Conservation (phyloP, 2,113 vertebrate genomes). For the Chloroceryle aenea region DNA sequence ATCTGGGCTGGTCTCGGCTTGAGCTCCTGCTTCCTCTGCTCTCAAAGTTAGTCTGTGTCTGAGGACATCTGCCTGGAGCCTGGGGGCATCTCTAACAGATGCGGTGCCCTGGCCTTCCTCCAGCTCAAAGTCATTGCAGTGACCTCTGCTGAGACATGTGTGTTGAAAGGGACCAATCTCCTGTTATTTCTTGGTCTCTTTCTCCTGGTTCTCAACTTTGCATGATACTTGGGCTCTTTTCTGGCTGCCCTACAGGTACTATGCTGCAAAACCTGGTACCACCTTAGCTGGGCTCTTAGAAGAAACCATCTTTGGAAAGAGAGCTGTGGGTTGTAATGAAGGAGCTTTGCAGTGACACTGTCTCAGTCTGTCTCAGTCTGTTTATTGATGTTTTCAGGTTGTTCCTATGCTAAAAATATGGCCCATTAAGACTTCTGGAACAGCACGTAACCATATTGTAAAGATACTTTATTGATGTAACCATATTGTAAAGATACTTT, state of each 20-base stretch:
- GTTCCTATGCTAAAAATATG: constrained; percentile 16
- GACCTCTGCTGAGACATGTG: background rate
- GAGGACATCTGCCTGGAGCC: background rate
- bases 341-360: background rate
- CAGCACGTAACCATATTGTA: background rate
- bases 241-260: background rate
- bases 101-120: background rate
- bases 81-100: background rate
- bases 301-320: background rate
- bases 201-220: background rate
- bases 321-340: background rate
- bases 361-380: background rate
- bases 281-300: background rate
- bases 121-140: background rate
- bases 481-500: background rate
- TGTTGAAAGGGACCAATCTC: background rate
- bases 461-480: background rate
- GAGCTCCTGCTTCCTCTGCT: background rate
- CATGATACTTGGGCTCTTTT: background rate
- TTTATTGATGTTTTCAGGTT: constrained; percentile 32
- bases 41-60: background rate
- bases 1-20: background rate
- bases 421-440: constrained; percentile 22
- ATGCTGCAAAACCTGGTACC: background rate
- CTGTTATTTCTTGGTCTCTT: background rate